Evolutionary conservation across 2,113 vertebrate genomes (phyloP), one percentile per base, ranked within the genome.

Genomic region (Paraplagusia blochii): DNA sequence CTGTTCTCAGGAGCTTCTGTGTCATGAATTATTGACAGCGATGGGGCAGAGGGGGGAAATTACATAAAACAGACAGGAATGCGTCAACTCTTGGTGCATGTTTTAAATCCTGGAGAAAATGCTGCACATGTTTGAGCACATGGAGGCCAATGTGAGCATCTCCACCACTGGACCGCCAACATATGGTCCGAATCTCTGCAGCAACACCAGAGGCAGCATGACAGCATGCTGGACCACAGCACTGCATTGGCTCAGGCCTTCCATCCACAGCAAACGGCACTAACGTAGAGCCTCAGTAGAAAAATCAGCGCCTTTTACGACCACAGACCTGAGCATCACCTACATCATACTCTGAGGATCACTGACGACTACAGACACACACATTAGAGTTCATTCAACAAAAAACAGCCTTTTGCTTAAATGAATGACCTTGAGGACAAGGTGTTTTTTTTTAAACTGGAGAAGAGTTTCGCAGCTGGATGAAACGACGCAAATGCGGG

Each of bases 361-460:
- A 45, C 29, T 44, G 58, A 10, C 77, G 78, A 80, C 66, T 49
- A 55, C 7, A 65, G 40, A 22, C 43, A 34, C 60, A 5, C 49
- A 55, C 66, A 39, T 50, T 9, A 49, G 44, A 5, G 60, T 58
- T 58, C 71, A 68, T 64, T 69, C 51, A 47, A 43, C 70, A 33
- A 43, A 49, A 53, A 2, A 40, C 10, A 11, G 11, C 22, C 46
- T 7, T 2, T n/a, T 17, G 53, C 58, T 55, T 9, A 62, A 39
- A 38, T 55, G 72, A 82, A 89, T 91, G 90, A 92, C 90, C 90
- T 92, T 92, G 90, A 91, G 85, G 72, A 80, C 40, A 50, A 76
- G 63, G 69, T 57, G n/a, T 68, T 76, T 60, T 70, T 58, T 48
- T 69, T 69, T 47, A 62, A 77, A 57, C 72, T 60, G 40, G 15